Evolutionary conservation across 2,113 vertebrate genomes (phyloP), one percentile per base, ranked within the genome.

Genomic region (Podarcis raffonei): DNA sequence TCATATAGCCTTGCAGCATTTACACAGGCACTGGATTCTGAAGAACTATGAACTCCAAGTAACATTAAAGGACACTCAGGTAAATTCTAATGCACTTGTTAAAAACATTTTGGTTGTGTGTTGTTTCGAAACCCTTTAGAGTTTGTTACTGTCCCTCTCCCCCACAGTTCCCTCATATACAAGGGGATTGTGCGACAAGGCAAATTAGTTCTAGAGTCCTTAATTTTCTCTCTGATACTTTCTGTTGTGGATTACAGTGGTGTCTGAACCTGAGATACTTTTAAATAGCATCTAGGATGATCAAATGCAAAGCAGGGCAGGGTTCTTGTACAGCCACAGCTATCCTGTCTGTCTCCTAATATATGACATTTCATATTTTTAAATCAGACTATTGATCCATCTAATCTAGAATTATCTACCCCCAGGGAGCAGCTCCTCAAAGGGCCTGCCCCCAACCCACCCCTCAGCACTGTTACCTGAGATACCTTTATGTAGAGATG

Each of bases 11-110:
- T 92, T 97, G 95, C 94, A 95, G 89, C 97, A 98, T 93, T 96
- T 98, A 84, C 87, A 92, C 89, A 95, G 89, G 30, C 97, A 97
- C 37, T 95, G 94, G n/a, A 97, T 97, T 12, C 57, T 98, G 93
- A 96, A 96, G 87, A 94, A 96, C 94, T 98, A 97, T 20, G 95
- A 97, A 86, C 89, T 98, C 30, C 96, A 97, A 85, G 91, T 98
- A 57, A 94, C 97, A 30, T 92, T 95, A 87, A 96, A 96, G 5
- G 95, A 97, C 93, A 95, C 96, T 0, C 96, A 98, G 97, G 98
- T 98, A 92, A 94, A 95, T 42, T 15, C 83, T 32, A 3, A 59
- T 93, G 86, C 90, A 86, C 20, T 0, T 72, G 53, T 86, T 81
- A 76, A 27, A 53, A 69, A 0, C 1, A 32, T 76, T 68, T 72